Conservation (phyloP, 2,797 vertebrate genomes). For the Podargus strigoides region DNA sequence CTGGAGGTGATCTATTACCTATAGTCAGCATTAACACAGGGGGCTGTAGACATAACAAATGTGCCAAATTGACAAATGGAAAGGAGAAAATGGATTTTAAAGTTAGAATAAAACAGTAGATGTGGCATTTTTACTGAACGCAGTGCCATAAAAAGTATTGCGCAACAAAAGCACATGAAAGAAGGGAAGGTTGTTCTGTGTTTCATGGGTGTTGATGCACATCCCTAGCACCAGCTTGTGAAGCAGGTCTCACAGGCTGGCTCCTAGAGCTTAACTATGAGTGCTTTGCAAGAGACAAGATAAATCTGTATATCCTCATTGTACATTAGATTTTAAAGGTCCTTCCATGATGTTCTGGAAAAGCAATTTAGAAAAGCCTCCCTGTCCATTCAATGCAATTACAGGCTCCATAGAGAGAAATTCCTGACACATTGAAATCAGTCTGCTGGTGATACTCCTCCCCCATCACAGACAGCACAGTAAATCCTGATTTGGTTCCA, state of each 20-base stretch:
- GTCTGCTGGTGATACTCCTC: background rate
- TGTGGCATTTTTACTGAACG: background rate
- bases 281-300: background rate
- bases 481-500: background rate
- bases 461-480: background rate
- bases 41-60: background rate
- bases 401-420: background rate
- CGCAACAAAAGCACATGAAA: background rate
- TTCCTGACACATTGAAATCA: background rate
- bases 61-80: background rate
- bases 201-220: background rate
- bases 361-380: slow-evolving; percentile 3
- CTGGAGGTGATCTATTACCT: background rate
- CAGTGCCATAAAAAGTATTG: background rate
- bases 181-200: background rate
- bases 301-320: background rate
- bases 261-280: background rate
- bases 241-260: background rate
- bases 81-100: background rate
- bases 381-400: background rate
- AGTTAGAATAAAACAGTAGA: background rate
- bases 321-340: background rate
- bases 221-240: background rate
- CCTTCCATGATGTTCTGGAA: background rate
- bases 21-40: background rate